A percentile compares a stretch with the other conserved stretches of the same genome.
Conservation (phyloP, 2,888 invertebrate species). For the Cotesia congregata region DNA sequence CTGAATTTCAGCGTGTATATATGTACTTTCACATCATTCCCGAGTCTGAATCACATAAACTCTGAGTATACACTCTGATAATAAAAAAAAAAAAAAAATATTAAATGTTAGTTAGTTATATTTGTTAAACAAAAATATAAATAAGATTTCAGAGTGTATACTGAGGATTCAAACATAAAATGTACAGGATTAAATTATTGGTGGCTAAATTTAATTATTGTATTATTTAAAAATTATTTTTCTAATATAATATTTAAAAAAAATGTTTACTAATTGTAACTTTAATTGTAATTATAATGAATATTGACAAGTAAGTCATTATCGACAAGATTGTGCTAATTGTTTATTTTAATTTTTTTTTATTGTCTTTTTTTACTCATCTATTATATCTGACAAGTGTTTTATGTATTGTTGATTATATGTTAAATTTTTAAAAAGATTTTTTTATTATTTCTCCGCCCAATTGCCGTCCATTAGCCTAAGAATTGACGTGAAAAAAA, state of each 20-base stretch:
- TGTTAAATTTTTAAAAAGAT: slow-evolving; percentile 10
- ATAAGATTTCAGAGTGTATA: neutral
- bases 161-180: neutral
- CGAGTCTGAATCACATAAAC: neutral
- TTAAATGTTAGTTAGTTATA: neutral
- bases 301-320: neutral
- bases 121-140: neutral
- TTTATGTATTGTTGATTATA: slow-evolving; percentile 32
- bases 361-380: slow-evolving; percentile 20
- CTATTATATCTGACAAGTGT: slow-evolving; percentile 28
- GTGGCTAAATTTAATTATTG: neutral
- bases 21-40: slow-evolving; percentile 8
- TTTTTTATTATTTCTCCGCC: neutral
- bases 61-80: neutral
- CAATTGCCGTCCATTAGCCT: neutral
- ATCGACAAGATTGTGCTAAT: slow-evolving; percentile 3
- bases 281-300: neutral
- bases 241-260: neutral
- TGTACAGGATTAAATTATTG: neutral
- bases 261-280: neutral
- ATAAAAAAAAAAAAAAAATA: no score
- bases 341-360: slow-evolving; percentile 15
- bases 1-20: slow-evolving; percentile 19
- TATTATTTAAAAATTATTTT: neutral
- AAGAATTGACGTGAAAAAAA: neutral